Base-by-base conservation (phyloP, 2,113 vertebrate species). In the Oncorhynchus mykiss region DNA sequence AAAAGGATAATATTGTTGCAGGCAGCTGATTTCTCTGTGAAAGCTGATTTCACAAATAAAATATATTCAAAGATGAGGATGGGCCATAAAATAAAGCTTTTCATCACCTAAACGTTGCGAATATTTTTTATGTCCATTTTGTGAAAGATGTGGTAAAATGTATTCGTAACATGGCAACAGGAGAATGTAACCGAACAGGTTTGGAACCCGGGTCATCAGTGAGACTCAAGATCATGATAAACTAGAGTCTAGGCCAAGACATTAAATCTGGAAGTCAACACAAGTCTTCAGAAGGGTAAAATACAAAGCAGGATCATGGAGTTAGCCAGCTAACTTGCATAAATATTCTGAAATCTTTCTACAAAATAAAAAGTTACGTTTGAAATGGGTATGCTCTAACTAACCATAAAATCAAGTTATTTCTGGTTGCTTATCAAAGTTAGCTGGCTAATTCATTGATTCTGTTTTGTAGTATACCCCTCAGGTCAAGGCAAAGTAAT, bases 1-100 rank as follows among this genome's bases (percentile, higher is more conserved):
- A 70, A 70, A 83, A n/a, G 31, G 18, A 34, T 29, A 20, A 16
- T 18, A 68, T 20, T 20, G 16, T 11, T 8, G 31, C 31, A 18
- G 13, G 8, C 4, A 24, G 83, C 85, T 83, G 86, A 84, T 59
- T 78, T 60, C 73, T 79, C 73, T n/a, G 51, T 54, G 51, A 13
- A 18, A 54, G 16, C 3, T 5, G 75, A 68, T 14, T 45, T 45
- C 39, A 45, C 8, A 11, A 3, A 62, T 16, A 62, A 62, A 7
- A 62, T 8, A 22, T 22, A 62, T 62, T 62, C 59, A 62, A 62
- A 62, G 1, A 62, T 62, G n/a, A 60, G 16, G 59, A n/a, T 62
- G 5, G 18, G 59, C 16, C n/a, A 62, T 62, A 22, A 22, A 9
- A 54, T 3, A 54, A 54, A 54, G 14, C 16, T 7, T 62, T 60